These are phyloP conservation scores for Phacellophora camtschatica DNA, from an alignment of 30 jellyfish, hydroid and myxozoan genomes.

Conservation along the genomic window DNA sequence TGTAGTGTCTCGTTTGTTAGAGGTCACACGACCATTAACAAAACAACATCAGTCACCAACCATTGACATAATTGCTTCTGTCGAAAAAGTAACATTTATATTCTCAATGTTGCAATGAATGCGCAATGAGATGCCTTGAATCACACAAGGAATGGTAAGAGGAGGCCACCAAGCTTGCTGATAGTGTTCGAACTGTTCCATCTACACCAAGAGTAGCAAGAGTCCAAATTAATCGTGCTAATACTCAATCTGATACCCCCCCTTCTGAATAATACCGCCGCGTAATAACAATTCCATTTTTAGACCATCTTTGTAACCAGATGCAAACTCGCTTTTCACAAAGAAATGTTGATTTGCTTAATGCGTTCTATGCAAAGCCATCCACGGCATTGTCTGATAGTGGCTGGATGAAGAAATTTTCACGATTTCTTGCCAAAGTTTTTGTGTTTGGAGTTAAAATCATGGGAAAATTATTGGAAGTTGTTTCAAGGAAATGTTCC, in stretches of 20 bases:
- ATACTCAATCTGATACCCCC: slow-evolving; percentile 8
- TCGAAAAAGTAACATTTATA: neutral
- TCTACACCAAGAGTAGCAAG: slow-evolving; percentile 34
- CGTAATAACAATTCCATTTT: slow-evolving; percentile 8
- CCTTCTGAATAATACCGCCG: slow-evolving; percentile 23
- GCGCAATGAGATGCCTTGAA: neutral
- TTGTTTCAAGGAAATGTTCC: slow-evolving; percentile 19
- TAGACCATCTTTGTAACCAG: slow-evolving; percentile 35
- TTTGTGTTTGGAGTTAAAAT: slow-evolving; percentile 15
- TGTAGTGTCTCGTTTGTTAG: slow-evolving; percentile 33
- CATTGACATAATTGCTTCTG: slow-evolving; percentile 1
- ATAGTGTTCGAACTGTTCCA: slow-evolving; percentile 24
- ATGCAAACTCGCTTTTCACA: slow-evolving; percentile 33
- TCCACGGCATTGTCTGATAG: neutral
- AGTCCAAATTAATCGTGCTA: slow-evolving; percentile 1
- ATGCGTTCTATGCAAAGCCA: slow-evolving; percentile 32
- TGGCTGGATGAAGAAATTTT: slow-evolving; percentile 23
- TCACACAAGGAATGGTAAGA: slow-evolving; percentile 8
- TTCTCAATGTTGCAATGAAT: neutral
- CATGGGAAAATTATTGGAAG: slow-evolving; percentile 40
- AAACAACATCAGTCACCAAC: slow-evolving; percentile 37
- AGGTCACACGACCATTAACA: slow-evolving; percentile 32
- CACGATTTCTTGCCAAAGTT: slow-evolving; percentile 30
- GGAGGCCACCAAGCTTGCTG: slow-evolving; percentile 12
- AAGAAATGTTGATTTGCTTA: neutral